phyloP scores from a whole-genome alignment of 2,797 vertebrate species.

The Chromis chromis region DNA sequence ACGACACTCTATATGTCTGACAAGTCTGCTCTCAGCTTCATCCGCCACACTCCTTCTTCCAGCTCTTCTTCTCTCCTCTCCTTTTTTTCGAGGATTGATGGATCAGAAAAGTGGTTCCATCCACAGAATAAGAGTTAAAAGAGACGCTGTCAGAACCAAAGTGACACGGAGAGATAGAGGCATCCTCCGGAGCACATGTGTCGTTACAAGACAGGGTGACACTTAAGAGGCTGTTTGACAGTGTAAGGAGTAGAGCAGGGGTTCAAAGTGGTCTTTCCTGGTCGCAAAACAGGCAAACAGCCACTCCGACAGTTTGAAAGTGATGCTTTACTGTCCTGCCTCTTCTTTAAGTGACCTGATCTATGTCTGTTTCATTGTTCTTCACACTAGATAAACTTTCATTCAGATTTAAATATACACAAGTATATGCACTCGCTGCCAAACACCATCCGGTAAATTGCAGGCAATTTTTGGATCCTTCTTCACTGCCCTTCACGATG shows the following conservation, averaged over 20 bases:
- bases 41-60: slow-evolving; percentile 29
- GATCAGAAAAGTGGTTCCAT: slow-evolving; percentile 71
- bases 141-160: slow-evolving; percentile 72
- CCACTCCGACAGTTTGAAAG: slow-evolving; percentile 29
- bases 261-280: slow-evolving; percentile 54
- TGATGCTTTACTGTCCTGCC: slow-evolving; percentile 35
- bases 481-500: slow-evolving; percentile 73
- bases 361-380: slow-evolving; percentile 35
- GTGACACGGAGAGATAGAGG: slow-evolving; percentile 60
- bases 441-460: slow-evolving; percentile 66
- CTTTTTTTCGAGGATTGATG: slow-evolving; percentile 49
- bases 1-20: slow-evolving; percentile 51
- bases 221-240: slow-evolving; percentile 63
- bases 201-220: slow-evolving; percentile 63
- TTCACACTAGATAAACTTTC: slow-evolving; percentile 24
- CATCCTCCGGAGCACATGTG: slow-evolving; percentile 58
- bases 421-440: slow-evolving; percentile 33
- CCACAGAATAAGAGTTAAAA: slow-evolving; percentile 65
- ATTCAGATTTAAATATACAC: slow-evolving; percentile 33
- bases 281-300: slow-evolving; percentile 34
- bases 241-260: slow-evolving; percentile 40
- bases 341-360: slow-evolving; percentile 34
- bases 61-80: slow-evolving; percentile 13
- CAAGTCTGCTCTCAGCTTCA: slow-evolving; percentile 46
- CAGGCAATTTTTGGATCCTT: slow-evolving; percentile 69